Base-by-base conservation (phyloP, 2,113 vertebrate genomes). In the Halichoerus grypus region DNA sequence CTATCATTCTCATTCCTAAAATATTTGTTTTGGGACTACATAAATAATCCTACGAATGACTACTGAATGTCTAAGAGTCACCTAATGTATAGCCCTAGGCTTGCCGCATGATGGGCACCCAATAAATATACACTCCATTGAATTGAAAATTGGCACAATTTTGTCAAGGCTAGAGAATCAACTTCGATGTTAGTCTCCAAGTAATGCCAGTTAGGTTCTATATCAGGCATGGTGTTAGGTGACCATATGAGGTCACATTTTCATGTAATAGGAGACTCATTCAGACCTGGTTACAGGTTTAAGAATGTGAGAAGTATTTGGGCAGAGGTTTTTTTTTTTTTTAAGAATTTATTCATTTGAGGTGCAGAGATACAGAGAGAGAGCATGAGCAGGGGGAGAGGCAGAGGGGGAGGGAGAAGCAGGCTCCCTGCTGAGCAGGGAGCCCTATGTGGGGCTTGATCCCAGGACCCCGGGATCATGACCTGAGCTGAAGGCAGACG, bases 251-350 rank as follows among this genome's bases (percentile, higher is more conserved):
- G 33, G 59, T 24, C 87, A 82, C 5, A 76, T 85, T 79, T 86
- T 86, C 5, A 76, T 39, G 3, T 57, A 71, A 63, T 36, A 85
- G 18, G 28, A 94, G 36, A 61, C 6, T 76, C 49, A 81, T 80
- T 87, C 22, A 83, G 12, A 80, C 59, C 14, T 84, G 16, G 14
- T 51, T 86, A 28, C 72, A 46, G 5, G 22, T 81, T 86, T 95
- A 72, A 93, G 26, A 94, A 59, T 69, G 26, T 74, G 39, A 96
- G 91, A 87, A 71, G 6, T 85, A 92, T 84, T 36, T 69, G 10
- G 15, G 19, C 26, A 79, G 46, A 87, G 89, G 94, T 59, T 59
- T 59, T 22, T 21, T 95, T 9, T 8, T 19, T 57, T 19, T 57
- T 57, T 21, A 57, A 46, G 46, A 46, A 19, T 57, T 57, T 57